Conservation (phyloP, 2,113 vertebrate genomes). For the Macrotis lagotis region DNA sequence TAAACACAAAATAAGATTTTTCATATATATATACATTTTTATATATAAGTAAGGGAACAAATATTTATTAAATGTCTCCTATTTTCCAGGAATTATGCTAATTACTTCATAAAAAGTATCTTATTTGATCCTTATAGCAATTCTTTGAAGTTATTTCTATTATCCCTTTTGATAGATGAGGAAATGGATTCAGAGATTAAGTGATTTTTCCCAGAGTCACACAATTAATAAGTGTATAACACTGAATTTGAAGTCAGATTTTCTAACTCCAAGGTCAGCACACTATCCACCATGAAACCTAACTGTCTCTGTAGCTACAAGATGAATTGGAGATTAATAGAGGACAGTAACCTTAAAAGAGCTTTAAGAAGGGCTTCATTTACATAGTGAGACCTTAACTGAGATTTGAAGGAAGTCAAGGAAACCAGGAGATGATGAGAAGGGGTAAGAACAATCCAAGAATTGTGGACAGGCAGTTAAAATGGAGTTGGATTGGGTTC, state of each 20-base stretch:
- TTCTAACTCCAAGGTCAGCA: background rate
- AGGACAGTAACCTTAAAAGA: background rate
- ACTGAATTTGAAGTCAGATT: background rate
- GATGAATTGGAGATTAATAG: background rate
- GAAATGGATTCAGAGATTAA: background rate
- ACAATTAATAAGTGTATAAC: background rate
- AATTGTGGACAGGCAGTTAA: background rate
- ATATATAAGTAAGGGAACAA: background rate
- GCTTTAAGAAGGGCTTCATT: background rate
- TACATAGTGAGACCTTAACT: background rate
- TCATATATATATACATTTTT: no score
- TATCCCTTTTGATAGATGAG: background rate
- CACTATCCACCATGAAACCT: background rate
- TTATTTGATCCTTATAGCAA: background rate
- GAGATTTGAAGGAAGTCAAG: background rate
- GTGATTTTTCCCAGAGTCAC: background rate
- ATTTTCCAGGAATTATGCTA: background rate
- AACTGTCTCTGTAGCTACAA: background rate
- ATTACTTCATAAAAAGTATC: background rate
- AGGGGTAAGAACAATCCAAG: background rate
- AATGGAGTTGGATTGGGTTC: background rate
- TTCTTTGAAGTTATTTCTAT: background rate
- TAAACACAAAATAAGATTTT: background rate
- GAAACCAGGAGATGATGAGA: background rate
- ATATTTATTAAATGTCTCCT: background rate